Evolutionary conservation across 2,888 invertebrate genomes (phyloP).

Genomic region (Spilosoma lubricipeda): DNA sequence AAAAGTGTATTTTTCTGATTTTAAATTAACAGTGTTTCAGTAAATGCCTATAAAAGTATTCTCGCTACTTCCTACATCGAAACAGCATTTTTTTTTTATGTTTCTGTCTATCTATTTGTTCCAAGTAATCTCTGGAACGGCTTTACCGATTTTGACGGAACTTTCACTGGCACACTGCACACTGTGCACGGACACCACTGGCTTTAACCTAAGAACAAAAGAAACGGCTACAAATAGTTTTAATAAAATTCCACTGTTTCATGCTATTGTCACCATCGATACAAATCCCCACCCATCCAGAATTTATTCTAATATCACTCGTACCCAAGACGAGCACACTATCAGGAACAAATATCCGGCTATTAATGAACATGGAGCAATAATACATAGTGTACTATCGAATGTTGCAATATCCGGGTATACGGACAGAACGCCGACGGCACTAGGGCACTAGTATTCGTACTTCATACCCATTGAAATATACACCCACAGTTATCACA

Average conservation of each 20-base stretch:
- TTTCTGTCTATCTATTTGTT: too few species aligned
- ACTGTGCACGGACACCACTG: too few species aligned
- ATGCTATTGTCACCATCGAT: background rate
- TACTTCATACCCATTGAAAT: conserved; percentile 18
- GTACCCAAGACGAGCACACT: conserved; percentile 23
- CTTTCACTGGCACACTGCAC: too few species aligned
- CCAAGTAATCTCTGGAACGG: too few species aligned
- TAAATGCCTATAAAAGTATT: too few species aligned
- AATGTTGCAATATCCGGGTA: conserved; percentile 57
- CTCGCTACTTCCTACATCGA: too few species aligned
- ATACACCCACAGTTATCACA: background rate
- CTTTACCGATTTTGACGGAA: too few species aligned
- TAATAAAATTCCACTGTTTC: background rate
- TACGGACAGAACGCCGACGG: conserved; percentile 35
- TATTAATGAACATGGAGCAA: conserved; percentile 50
- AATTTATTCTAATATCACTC: background rate
- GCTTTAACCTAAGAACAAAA: too few species aligned
- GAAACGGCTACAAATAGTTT: too few species aligned
- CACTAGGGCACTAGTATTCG: conserved; percentile 45
- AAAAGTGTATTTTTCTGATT: too few species aligned
- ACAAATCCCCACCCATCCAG: background rate
- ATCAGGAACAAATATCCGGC: conserved; percentile 55
- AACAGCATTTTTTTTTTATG: too few species aligned
- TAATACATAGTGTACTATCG: conserved; percentile 47
- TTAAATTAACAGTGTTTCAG: too few species aligned